A percentile compares a stretch with the other conserved stretches of the same genome.
Evolutionary conservation across 2,888 invertebrate species (phyloP).

Genomic region (Lysandra coridon): DNA sequence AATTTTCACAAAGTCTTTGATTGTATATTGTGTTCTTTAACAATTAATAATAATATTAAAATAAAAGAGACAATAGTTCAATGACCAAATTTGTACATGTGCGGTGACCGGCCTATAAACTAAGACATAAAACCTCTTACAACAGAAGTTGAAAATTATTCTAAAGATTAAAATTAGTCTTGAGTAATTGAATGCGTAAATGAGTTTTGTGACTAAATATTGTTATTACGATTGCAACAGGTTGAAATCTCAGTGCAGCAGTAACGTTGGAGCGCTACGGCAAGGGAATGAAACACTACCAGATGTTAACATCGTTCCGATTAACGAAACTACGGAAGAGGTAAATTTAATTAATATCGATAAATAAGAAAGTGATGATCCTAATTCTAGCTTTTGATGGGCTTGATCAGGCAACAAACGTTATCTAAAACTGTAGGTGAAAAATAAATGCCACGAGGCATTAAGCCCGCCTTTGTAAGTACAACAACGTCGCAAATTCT

Average conservation of each 20-base stretch:
- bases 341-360: not conserved
- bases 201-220: constrained; percentile 12
- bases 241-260: constrained; percentile 57
- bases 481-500: no score
- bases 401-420: no score
- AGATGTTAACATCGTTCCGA: not conserved
- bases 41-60: no score
- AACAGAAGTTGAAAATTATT: not conserved
- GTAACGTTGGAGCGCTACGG: constrained; percentile 46
- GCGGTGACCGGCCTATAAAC: no score
- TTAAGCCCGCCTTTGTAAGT: no score
- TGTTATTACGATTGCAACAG: constrained; percentile 45
- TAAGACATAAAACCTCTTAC: not conserved
- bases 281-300: constrained; percentile 54
- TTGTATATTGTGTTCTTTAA: no score
- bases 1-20: no score
- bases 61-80: no score
- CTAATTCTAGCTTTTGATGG: no score
- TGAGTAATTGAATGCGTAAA: not conserved
- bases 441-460: no score
- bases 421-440: no score
- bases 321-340: not conserved
- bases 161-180: not conserved
- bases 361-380: no score
- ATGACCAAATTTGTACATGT: not conserved